Evolutionary conservation across 2,888 invertebrate species (phyloP), one percentile per base, ranked within the genome.

Genomic region (Drosophila recens): DNA sequence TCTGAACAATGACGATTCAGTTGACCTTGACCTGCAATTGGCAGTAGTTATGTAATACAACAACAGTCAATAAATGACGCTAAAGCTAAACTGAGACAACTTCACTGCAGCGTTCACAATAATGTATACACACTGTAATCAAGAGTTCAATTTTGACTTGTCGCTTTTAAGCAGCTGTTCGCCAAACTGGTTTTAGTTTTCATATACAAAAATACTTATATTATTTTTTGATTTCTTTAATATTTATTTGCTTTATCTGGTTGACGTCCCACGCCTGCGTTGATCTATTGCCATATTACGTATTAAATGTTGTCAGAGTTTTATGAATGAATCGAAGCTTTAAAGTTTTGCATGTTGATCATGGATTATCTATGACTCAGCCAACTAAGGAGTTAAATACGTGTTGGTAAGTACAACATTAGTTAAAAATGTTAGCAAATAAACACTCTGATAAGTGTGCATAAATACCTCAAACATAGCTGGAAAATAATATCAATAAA

Each of bases 1-100:
- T 1, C 4, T 20, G 2, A 20, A 36, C 6, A 23, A 51, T 23
- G 65, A 40, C 53, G 74, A 61, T 45, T 71, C 49, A 54, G 1
- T 17, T 59, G 64, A 51, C 84, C 87, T 83, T 83, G 85, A 84
- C 87, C 82, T 45, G 82, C 87, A 81, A 79, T 76, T 67, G 81
- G 56, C 76, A 72, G 52, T 54, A 59, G 59, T 75, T 75, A 61
- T 42, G 68, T 58, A 73, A 75, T 53, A 65, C 67, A 30, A 13
- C 59, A 61, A 56, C 45, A 49, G 38, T 15, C 23, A 72, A 38
- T 58, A 59, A 63, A 43, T 75, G 48, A 3, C 33, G 15, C 43
- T 68, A 57, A 42, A 46, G 15, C 20, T 40, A 42, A 43, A 51
- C 49, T 72, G 49, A 53, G 40, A 51, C 51, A 51, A 36, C 51